phyloP scores from a whole-genome alignment of 2,113 vertebrate genomes.

The Engystomops pustulosus region DNA sequence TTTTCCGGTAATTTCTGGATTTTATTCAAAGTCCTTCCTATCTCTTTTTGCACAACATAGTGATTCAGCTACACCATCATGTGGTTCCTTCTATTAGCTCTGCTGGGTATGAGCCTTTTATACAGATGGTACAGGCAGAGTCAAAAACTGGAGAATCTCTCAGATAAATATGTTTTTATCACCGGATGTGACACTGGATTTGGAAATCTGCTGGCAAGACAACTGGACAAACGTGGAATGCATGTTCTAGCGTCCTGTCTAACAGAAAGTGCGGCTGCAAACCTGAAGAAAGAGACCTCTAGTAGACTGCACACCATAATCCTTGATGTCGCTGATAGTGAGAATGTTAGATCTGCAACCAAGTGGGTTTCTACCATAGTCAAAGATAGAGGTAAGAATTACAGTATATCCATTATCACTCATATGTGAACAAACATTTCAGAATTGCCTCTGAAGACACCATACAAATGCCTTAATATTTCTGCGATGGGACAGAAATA shows the following conservation, averaged over 20 bases:
- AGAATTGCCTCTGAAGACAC: background rate
- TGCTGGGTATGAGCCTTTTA: background rate
- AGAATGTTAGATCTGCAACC: background rate
- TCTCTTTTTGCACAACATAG: background rate
- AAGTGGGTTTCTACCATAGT: constrained; percentile 7
- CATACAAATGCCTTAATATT: background rate
- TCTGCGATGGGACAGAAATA: too few species aligned
- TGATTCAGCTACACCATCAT: background rate
- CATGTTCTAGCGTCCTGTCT: background rate
- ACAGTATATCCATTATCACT: background rate
- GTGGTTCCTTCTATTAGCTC: background rate
- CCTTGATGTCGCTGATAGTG: background rate
- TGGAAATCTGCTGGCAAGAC: background rate
- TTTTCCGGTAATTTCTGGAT: too few species aligned
- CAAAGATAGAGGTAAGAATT: background rate
- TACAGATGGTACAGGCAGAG: constrained; percentile 7
- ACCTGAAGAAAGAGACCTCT: background rate
- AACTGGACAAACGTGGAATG: constrained; percentile 9
- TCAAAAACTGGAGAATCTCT: background rate
- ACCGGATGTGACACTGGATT: constrained; percentile 6
- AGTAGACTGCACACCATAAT: background rate
- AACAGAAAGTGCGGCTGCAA: background rate
- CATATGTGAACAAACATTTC: background rate
- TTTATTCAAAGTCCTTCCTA: background rate
- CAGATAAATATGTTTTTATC: background rate